A percentile compares a stretch with the other conserved stretches of the same genome.
Conservation (phyloP, 92 coral and sea anemone species). For the Plumapathes pennacea region DNA sequence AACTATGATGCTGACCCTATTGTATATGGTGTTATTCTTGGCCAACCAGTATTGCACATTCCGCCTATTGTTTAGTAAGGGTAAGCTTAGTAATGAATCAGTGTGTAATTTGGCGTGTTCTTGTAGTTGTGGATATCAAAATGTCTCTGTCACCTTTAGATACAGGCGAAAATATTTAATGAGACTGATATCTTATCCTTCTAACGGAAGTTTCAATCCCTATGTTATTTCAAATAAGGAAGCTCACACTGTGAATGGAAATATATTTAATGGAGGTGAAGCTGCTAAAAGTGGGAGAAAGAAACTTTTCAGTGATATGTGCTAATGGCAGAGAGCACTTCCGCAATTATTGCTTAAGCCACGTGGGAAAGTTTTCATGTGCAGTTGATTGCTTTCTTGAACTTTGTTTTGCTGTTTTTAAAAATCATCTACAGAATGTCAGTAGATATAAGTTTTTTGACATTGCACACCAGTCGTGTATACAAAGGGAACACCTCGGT, state of each 20-base stretch:
- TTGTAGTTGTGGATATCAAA: slow-evolving; percentile 27
- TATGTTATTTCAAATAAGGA: slow-evolving; percentile 31
- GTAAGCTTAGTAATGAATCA: slow-evolving; percentile 1
- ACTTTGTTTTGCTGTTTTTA: slow-evolving; percentile 20
- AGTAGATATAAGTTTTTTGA: too few species aligned
- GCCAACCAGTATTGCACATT: slow-evolving; percentile 7
- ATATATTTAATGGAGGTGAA: slow-evolving; percentile 9
- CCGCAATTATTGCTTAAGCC: slow-evolving; percentile 31
- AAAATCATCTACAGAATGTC: slow-evolving; percentile 13
- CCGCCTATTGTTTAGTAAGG: not conserved
- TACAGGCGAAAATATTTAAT: slow-evolving; percentile 24
- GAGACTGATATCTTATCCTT: slow-evolving; percentile 24
- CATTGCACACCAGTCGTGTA: slow-evolving; percentile 19
- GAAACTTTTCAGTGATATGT: not conserved
- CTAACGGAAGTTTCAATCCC: slow-evolving; percentile 35
- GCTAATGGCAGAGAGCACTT: slow-evolving; percentile 14
- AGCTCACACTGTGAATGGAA: slow-evolving; percentile 29
- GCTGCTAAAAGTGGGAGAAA: not conserved
- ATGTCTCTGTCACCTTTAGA: slow-evolving; percentile 24
- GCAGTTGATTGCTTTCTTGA: slow-evolving; percentile 36
- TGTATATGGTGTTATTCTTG: slow-evolving; percentile 2
- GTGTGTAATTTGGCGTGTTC: slow-evolving; percentile 16
- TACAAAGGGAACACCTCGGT: slow-evolving; percentile 18
- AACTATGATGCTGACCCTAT: too few species aligned
- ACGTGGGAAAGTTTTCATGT: slow-evolving; percentile 35